Conservation (phyloP, 2,113 vertebrate species). For the Paedocypris sp. region DNA sequence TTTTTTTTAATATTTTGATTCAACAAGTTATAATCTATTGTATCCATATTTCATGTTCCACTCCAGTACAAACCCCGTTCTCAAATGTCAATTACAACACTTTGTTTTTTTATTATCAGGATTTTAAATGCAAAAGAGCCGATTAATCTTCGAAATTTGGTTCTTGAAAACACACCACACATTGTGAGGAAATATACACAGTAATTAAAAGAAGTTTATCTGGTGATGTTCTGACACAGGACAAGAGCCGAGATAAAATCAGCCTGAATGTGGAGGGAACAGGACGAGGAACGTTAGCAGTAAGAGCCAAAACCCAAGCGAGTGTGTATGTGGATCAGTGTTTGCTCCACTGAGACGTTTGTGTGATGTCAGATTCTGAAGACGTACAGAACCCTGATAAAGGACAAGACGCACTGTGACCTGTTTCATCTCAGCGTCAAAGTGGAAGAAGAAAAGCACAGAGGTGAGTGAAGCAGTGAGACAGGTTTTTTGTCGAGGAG, state of each 20-base stretch:
- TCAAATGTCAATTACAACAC: too few species aligned
- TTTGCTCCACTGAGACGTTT: not conserved
- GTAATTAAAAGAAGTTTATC: not conserved
- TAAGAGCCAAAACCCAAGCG: too few species aligned
- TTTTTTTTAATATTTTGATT: too few species aligned
- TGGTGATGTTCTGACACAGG: conserved; percentile 13
- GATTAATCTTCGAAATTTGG: too few species aligned
- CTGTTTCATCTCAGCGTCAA: conserved; percentile 29
- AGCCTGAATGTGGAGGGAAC: conserved; percentile 18
- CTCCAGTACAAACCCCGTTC: too few species aligned
- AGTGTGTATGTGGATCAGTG: not conserved
- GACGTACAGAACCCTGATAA: conserved; percentile 36
- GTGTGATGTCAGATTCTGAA: conserved; percentile 30
- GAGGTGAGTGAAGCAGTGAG: not conserved
- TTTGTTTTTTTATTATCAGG: too few species aligned
- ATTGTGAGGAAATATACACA: too few species aligned
- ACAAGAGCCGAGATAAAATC: conserved; percentile 18
- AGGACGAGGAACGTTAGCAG: conserved; percentile 39
- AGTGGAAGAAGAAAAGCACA: conserved; percentile 32
- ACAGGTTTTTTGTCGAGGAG: not conserved
- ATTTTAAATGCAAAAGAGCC: too few species aligned
- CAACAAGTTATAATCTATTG: too few species aligned
- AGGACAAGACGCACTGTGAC: conserved; percentile 26
- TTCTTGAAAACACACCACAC: too few species aligned
- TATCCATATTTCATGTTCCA: too few species aligned